Evolutionary conservation across 2,113 vertebrate species (phyloP).

Genomic region (Macquaria australasica): DNA sequence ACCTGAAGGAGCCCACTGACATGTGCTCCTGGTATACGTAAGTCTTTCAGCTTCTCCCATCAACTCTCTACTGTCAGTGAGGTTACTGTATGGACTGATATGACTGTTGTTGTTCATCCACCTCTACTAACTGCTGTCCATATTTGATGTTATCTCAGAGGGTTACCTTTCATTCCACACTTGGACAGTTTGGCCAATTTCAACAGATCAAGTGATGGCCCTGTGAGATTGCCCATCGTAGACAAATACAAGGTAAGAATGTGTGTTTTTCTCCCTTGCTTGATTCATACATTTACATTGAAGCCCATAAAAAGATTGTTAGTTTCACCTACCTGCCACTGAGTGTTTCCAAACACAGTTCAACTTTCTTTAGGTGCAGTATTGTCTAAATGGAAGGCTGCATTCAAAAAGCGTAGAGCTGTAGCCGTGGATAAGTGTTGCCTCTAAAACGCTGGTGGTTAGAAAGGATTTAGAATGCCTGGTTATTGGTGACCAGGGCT

Average conservation of each 20-base stretch:
- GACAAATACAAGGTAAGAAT: conserved; percentile 96
- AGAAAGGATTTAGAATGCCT: neutral
- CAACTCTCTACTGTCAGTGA: neutral
- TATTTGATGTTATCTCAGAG: conserved; percentile 79
- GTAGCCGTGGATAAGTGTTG: neutral
- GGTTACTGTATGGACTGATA: neutral
- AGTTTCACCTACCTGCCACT: neutral
- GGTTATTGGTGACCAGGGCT: neutral
- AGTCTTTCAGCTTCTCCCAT: conserved; percentile 65
- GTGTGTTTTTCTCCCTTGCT: no score
- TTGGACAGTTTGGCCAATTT: conserved; percentile 98
- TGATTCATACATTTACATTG: neutral
- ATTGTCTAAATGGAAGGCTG: neutral
- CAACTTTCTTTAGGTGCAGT: no score
- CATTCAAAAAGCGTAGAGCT: neutral
- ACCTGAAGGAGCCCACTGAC: conserved; percentile 94
- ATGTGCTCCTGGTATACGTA: conserved; percentile 97
- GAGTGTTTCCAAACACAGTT: no score
- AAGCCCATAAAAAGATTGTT: neutral
- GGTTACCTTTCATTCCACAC: conserved; percentile 98
- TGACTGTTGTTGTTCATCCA: neutral
- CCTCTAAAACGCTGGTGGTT: neutral
- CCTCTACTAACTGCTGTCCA: neutral
- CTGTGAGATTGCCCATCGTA: conserved; percentile 97
- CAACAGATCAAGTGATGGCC: conserved; percentile 94